Base-by-base conservation (phyloP, 2,797 vertebrate species). In the Geotrypetes seraphini region DNA sequence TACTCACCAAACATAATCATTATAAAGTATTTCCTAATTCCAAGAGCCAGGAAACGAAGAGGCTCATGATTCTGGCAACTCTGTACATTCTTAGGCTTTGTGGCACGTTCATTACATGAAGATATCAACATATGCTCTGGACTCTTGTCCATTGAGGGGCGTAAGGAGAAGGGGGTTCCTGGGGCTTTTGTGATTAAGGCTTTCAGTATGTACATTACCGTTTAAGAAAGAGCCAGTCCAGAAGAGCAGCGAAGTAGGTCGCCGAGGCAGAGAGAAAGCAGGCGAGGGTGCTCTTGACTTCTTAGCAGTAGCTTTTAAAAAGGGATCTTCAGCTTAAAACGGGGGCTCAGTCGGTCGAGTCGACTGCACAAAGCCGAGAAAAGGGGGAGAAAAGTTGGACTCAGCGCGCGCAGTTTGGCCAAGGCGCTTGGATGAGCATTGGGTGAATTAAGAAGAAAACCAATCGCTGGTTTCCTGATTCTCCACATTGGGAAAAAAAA, bases 251-350 rank as follows among this genome's bases (percentile, higher is more conserved):
- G 52, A 57, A 47, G 45, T 67, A 68, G 78, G 77, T 78, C 69
- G 75, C 73, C 54, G 45, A 37, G n/a, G n/a, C n/a, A 25, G 49
- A 41, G 57, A 71, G 60, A 58, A 66, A 46, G 65, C 66, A 39
- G 41, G 55, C 48, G 49, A 69, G 61, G 63, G 69, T 60, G 71
- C 72, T 76, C 72, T 81, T 81, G 73, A 78, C 75, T 82, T 77
- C 69, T 72, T 66, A 68, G 62, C 65, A 56, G 62, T 61, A 47
- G 51, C 50, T n/a, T 67, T 53, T n/a, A n/a, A 66, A 73, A 59
- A 66, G 70, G 59, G 60, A 60, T 50, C 66, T 52, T 53, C 43
- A 34, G 67, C 56, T 67, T 63, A 67, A 66, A 48, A 28, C 34
- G 43, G 48, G n/a, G 50, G 41, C 40, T 57, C 66, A 47, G 55